phyloP scores from a whole-genome alignment of 2,797 vertebrate species.

The Sebastolobus altivelis region DNA sequence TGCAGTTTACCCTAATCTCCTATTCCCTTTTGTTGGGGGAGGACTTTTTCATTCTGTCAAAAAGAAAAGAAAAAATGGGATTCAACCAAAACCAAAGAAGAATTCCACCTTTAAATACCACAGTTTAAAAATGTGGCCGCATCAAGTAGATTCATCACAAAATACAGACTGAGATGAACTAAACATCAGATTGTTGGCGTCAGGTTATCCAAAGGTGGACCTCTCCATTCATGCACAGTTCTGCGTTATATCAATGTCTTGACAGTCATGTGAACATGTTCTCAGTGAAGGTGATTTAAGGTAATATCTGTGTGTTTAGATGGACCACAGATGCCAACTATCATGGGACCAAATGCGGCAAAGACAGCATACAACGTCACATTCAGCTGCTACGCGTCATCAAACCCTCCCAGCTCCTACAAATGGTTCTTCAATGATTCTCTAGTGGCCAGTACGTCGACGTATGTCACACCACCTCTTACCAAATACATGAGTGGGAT shows the following conservation, averaged over 20 bases:
- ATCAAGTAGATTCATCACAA: not conserved
- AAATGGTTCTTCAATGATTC: slow-evolving; percentile 58
- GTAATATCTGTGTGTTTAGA: slow-evolving; percentile 48
- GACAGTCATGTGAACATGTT: slow-evolving; percentile 2
- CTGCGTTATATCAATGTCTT: not conserved
- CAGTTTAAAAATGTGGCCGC: not conserved
- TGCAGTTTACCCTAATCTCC: not conserved
- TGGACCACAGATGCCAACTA: slow-evolving; percentile 54
- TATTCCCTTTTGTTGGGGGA: not conserved
- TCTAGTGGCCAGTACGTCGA: slow-evolving; percentile 35
- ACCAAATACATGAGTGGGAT: slow-evolving; percentile 34
- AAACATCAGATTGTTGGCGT: not conserved
- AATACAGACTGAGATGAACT: not conserved
- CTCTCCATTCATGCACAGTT: not conserved
- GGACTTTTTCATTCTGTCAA: not conserved
- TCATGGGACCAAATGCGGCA: slow-evolving; percentile 29
- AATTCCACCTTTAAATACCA: not conserved
- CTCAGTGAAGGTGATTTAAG: not conserved
- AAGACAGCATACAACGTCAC: slow-evolving; percentile 36
- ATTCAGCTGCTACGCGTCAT: slow-evolving; percentile 57
- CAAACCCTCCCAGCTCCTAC: slow-evolving; percentile 64
- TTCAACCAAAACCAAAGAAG: not conserved
- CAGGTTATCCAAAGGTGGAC: not conserved
- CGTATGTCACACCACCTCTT: slow-evolving; percentile 50
- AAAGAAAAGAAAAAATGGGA: not conserved